Evolutionary conservation across 1,140 invertebrate species (phyloP).

Genomic region (Pissodes strobi): DNA sequence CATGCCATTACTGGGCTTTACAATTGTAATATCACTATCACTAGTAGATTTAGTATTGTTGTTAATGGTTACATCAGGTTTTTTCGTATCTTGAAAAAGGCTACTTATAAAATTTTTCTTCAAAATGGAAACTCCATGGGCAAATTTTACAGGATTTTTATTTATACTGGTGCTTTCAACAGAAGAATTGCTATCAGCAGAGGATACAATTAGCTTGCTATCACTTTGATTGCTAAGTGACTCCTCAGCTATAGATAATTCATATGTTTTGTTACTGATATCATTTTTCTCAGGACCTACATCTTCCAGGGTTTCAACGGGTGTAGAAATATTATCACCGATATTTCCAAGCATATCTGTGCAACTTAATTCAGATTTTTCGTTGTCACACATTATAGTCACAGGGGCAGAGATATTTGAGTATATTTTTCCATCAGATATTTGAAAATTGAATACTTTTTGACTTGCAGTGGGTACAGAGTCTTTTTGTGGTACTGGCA

Average conservation of each 20-base stretch:
- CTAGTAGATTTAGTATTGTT: background rate
- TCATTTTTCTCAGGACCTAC: constrained; percentile 41
- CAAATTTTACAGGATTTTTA: constrained; percentile 39
- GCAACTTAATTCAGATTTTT: constrained; percentile 24
- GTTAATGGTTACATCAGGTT: background rate
- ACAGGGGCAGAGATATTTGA: constrained; percentile 56
- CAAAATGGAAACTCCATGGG: constrained; percentile 52
- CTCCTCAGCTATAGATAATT: constrained; percentile 50
- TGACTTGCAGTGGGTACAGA: constrained; percentile 53
- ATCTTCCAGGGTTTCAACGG: constrained; percentile 42
- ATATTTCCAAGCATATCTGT: constrained; percentile 22
- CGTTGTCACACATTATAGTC: constrained; percentile 55
- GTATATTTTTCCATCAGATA: constrained; percentile 60
- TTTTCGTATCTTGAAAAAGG: constrained; percentile 36
- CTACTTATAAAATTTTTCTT: constrained; percentile 45
- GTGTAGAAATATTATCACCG: constrained; percentile 30
- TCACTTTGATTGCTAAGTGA: constrained; percentile 44
- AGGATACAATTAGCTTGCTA: constrained; percentile 24
- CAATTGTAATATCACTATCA: constrained; percentile 8
- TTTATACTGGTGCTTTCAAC: constrained; percentile 1
- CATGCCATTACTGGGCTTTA: constrained; percentile 15
- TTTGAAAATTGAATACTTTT: constrained; percentile 62
- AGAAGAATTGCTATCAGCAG: constrained; percentile 29
- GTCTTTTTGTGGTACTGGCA: constrained; percentile 52
- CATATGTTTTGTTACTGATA: constrained; percentile 46